Evolutionary conservation across 2,888 invertebrate species (phyloP).

Genomic region (Drosophila phalerata): DNA sequence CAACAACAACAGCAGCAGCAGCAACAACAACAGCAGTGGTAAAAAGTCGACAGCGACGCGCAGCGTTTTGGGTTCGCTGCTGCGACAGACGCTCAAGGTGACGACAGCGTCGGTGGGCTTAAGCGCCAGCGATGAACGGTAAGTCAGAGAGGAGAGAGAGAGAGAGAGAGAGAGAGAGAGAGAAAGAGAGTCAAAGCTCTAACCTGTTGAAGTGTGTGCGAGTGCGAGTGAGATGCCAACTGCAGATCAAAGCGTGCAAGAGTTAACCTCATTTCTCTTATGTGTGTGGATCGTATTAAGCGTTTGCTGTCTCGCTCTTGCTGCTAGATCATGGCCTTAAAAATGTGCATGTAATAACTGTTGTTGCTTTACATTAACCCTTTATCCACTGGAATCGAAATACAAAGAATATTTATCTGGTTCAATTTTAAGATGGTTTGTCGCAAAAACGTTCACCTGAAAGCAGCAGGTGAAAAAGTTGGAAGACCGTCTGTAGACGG

Average conservation of each 20-base stretch:
- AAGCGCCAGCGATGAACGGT: slow-evolving; percentile 71
- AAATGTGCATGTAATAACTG: slow-evolving; percentile 34
- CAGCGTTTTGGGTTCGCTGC: slow-evolving; percentile 67
- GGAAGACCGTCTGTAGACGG: too few species aligned
- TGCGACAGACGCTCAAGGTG: slow-evolving; percentile 77
- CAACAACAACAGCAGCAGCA: slow-evolving; percentile 20
- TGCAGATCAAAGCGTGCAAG: slow-evolving; percentile 25
- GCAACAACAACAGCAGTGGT: slow-evolving; percentile 19
- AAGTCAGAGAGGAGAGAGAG: slow-evolving; percentile 36
- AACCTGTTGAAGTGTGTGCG: background rate
- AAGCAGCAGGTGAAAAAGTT: too few species aligned
- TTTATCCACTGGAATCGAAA: too few species aligned
- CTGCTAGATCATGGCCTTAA: slow-evolving; percentile 30
- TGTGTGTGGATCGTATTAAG: slow-evolving; percentile 17
- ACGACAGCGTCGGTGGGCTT: slow-evolving; percentile 75
- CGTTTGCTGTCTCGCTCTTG: slow-evolving; percentile 23
- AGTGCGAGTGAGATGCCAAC: background rate
- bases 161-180: background rate
- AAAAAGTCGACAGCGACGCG: slow-evolving; percentile 30
- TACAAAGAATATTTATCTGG: too few species aligned
- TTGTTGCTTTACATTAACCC: slow-evolving; percentile 12
- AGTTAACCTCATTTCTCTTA: slow-evolving; percentile 17
- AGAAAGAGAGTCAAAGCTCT: background rate
- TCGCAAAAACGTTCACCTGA: too few species aligned
- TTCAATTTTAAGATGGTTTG: too few species aligned